These are phyloP conservation scores for Enhydra lutris DNA, from an alignment of 2,113 vertebrate species.

Conservation along the genomic window DNA sequence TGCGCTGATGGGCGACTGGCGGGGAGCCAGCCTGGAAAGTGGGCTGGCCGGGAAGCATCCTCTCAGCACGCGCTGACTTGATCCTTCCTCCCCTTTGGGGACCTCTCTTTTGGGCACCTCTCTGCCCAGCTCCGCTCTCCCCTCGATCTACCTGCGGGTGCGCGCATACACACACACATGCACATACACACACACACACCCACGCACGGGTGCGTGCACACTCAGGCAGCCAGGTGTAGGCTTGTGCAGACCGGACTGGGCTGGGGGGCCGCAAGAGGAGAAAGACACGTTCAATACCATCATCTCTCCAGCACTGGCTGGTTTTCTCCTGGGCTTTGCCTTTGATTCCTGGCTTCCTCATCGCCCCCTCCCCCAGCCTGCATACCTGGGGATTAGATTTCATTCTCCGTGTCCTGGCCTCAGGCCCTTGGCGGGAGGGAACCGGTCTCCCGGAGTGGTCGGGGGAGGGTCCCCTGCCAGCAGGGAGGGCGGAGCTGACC, in stretches of 20 bases:
- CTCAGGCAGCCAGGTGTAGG: background rate
- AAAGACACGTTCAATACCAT: background rate
- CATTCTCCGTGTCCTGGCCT: background rate
- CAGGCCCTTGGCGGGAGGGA: background rate
- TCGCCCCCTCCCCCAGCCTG: background rate
- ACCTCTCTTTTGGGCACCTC: no score
- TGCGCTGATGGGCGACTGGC: background rate
- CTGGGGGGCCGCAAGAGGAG: background rate
- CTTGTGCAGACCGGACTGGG: background rate
- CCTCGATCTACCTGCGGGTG: background rate
- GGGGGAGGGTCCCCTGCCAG: background rate
- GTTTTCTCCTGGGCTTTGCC: constrained; percentile 52
- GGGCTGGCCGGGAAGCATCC: background rate
- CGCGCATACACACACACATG: fast-evolving
- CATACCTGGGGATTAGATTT: constrained; percentile 66
- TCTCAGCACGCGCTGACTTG: background rate
- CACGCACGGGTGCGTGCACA: fast-evolving
- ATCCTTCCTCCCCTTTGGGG: background rate
- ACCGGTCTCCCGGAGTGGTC: background rate
- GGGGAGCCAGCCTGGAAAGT: background rate
- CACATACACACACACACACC: fast-evolving
- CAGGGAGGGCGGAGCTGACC: background rate
- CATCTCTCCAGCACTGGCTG: background rate
- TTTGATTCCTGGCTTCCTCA: constrained; percentile 43
- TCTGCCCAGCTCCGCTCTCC: background rate